These are phyloP conservation scores for Clitarchus hookeri DNA, from an alignment of 2,888 invertebrate species.

Conservation along the genomic window DNA sequence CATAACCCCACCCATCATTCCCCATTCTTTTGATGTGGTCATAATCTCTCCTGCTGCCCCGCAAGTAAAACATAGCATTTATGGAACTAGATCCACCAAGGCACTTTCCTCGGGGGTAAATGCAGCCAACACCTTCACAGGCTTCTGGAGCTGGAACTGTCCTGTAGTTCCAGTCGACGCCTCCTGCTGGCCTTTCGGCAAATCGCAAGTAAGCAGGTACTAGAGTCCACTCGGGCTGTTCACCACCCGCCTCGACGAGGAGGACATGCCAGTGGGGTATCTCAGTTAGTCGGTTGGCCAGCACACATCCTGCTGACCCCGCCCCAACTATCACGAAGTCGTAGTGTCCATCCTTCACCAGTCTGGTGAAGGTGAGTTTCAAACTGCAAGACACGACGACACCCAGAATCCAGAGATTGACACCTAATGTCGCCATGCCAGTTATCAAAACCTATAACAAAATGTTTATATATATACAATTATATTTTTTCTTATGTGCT, in stretches of 20 bases:
- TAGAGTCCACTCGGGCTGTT: conserved; percentile 40
- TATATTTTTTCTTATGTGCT: too few species aligned
- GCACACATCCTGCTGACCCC: background rate
- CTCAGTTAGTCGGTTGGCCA: conserved; percentile 28
- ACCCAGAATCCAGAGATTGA: too few species aligned
- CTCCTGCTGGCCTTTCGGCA: conserved; percentile 42
- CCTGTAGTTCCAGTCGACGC: conserved; percentile 47
- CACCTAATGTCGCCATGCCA: too few species aligned
- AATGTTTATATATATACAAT: too few species aligned
- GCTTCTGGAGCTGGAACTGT: conserved; percentile 39
- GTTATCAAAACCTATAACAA: too few species aligned
- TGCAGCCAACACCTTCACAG: conserved; percentile 33
- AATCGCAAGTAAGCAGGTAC: conserved; percentile 40
- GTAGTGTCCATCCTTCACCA: background rate
- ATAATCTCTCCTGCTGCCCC: conserved; percentile 52
- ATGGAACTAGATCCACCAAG: conserved; percentile 57
- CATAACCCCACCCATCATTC: conserved; percentile 41
- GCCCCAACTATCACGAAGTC: conserved; percentile 16
- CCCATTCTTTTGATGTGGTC: conserved; percentile 53
- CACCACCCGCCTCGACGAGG: conserved; percentile 45
- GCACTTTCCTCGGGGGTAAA: conserved; percentile 53
- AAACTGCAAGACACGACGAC: too few species aligned
- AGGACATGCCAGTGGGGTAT: conserved; percentile 28
- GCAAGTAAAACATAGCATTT: conserved; percentile 56
- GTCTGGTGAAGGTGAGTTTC: too few species aligned